phyloP scores from a whole-genome alignment of 2,797 vertebrate species.

The Pipistrellus nathusii region DNA sequence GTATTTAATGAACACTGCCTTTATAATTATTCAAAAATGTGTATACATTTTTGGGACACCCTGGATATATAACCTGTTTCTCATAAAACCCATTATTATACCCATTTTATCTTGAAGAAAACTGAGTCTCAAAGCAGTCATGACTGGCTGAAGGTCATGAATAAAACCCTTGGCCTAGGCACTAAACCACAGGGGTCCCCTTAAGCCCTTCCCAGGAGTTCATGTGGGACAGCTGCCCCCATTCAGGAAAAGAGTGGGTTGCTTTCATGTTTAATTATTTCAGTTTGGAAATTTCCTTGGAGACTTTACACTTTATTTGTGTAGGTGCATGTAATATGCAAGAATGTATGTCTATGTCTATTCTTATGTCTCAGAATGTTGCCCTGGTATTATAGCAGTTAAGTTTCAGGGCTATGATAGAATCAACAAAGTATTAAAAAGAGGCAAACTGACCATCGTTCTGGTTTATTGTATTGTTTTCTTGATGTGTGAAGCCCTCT shows the following conservation, averaged over 20 bases:
- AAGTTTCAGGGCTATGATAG: neutral
- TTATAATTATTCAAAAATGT: neutral
- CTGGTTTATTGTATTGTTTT: slow-evolving; percentile 36
- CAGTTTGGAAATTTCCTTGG: slow-evolving; percentile 29
- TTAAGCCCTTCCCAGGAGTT: neutral
- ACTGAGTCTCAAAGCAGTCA: neutral
- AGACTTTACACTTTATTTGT: neutral
- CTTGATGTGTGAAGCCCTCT: slow-evolving; percentile 30
- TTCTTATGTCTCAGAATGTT: neutral
- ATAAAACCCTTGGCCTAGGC: neutral
- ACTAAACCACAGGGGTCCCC: neutral
- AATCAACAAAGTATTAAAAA: slow-evolving; percentile 29
- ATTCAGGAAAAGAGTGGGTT: neutral
- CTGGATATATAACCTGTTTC: neutral
- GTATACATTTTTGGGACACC: neutral
- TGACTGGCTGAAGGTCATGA: neutral
- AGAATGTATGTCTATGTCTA: neutral
- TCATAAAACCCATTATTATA: neutral
- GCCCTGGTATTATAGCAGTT: neutral
- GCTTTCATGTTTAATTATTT: neutral
- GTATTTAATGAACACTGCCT: neutral
- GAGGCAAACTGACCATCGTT: neutral
- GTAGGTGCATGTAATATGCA: neutral
- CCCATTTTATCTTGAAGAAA: neutral
- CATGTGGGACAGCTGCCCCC: neutral